Conservation (phyloP, 2,888 invertebrate species). For the Bombylius discolor region DNA sequence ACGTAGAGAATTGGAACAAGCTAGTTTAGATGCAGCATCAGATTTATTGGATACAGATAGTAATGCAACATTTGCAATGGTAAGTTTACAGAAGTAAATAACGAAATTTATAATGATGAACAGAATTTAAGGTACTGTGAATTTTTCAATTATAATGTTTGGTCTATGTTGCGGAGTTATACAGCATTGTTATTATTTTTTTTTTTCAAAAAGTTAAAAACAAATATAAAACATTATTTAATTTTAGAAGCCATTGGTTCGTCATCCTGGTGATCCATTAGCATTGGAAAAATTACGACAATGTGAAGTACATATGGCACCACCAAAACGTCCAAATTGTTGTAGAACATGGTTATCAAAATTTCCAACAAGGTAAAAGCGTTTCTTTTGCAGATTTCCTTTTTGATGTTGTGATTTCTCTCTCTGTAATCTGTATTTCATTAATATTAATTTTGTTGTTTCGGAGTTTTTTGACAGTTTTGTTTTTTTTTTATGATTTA, state of each 20-base stretch:
- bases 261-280: constrained; percentile 64
- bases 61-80: constrained; percentile 84
- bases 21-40: constrained; percentile 73
- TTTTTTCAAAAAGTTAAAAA: background rate
- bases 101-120: background rate
- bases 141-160: background rate
- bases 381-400: constrained; percentile 29
- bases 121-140: background rate
- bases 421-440: constrained; percentile 20
- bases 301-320: constrained; percentile 83
- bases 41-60: constrained; percentile 80
- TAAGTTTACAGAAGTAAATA: constrained; percentile 39
- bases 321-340: constrained; percentile 67
- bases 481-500: no score
- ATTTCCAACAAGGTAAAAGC: constrained; percentile 66
- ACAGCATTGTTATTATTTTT: constrained; percentile 15
- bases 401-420: constrained; percentile 36
- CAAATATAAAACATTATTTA: background rate
- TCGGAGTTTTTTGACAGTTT: no score
- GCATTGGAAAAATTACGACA: constrained; percentile 72
- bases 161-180: background rate
- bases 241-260: constrained; percentile 72
- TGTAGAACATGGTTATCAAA: constrained; percentile 89
- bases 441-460: constrained; percentile 12
- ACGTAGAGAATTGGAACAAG: constrained; percentile 72